Percentiles rank a stretch among this genome's conserved stretches.
These are phyloP conservation scores for Onchidella celtica DNA, from an alignment of 2,888 invertebrate species.

Conservation along the genomic window DNA sequence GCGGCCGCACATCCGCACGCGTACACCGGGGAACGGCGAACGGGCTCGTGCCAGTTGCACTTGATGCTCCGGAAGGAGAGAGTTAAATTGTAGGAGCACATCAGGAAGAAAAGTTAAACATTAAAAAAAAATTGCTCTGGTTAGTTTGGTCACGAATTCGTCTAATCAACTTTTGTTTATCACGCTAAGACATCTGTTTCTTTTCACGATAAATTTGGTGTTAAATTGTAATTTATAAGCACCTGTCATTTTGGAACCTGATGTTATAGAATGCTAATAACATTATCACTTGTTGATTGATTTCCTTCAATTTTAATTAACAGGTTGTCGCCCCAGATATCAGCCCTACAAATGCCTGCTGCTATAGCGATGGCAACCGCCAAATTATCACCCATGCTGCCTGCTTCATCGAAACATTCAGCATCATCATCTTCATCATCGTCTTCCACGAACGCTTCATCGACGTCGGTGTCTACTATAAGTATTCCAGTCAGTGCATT, in stretches of 20 bases:
- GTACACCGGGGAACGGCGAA: not conserved
- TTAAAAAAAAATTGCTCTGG: not conserved
- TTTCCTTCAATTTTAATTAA: conserved; percentile 27
- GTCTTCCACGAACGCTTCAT: conserved; percentile 1
- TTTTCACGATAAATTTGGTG: no score
- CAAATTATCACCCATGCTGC: conserved; percentile 30
- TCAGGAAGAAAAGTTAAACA: no score
- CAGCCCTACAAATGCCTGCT: conserved; percentile 23
- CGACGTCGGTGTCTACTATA: conserved; percentile 44
- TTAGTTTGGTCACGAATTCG: not conserved
- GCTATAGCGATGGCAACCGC: conserved; percentile 23
- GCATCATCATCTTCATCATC: conserved; percentile 23
- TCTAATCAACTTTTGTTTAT: no score
- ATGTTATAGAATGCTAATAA: no score
- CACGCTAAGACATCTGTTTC: no score
- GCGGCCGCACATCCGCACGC: conserved; percentile 40
- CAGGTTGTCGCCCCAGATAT: conserved; percentile 19
- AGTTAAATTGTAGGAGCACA: not conserved
- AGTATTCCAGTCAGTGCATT: conserved; percentile 54
- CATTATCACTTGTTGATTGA: conserved; percentile 23
- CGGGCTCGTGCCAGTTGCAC: conserved; percentile 40
- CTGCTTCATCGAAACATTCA: not conserved
- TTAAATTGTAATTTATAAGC: no score
- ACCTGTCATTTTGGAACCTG: no score
- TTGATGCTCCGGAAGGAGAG: conserved; percentile 42